Percentiles rank a stretch among this genome's conserved stretches.
Evolutionary conservation across 1,140 invertebrate species (phyloP).

Genomic region (Lerema accius): DNA sequence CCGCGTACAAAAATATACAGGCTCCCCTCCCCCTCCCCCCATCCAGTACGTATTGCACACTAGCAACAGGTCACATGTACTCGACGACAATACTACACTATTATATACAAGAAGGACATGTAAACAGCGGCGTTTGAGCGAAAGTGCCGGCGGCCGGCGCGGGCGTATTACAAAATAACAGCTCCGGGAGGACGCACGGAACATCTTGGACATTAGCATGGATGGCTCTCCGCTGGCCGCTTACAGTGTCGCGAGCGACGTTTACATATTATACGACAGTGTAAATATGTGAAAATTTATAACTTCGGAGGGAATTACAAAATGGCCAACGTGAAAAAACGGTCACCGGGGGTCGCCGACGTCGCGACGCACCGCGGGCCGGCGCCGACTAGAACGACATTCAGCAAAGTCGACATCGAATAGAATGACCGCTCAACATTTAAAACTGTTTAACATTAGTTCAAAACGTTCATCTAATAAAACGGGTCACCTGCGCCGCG

Average conservation of each 20-base stretch:
- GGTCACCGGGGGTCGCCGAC: no score
- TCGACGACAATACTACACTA: background rate
- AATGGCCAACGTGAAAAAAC: background rate
- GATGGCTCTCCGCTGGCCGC: no score
- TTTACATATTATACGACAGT: no score
- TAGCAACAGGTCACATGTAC: background rate
- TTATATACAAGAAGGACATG: background rate
- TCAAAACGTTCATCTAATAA: constrained; percentile 8
- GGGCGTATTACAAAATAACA: no score
- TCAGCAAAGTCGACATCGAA: constrained; percentile 18
- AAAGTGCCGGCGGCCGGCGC: background rate
- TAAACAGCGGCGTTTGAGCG: background rate
- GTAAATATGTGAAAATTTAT: constrained; percentile 3
- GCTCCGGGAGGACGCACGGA: no score
- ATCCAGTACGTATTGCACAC: constrained; percentile 25
- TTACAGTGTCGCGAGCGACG: no score
- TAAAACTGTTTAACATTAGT: constrained; percentile 12
- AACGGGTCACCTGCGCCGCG: constrained; percentile 2
- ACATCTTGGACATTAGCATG: no score
- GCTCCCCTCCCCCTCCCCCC: background rate
- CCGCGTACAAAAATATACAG: constrained; percentile 63
- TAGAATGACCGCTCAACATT: constrained; percentile 16
- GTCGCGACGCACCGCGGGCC: no score
- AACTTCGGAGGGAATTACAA: constrained; percentile 10
- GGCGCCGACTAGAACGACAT: background rate